Evolutionary conservation across 1,140 invertebrate species (phyloP), one percentile per base, ranked within the genome.

Genomic region (Lanistes nyassanus): DNA sequence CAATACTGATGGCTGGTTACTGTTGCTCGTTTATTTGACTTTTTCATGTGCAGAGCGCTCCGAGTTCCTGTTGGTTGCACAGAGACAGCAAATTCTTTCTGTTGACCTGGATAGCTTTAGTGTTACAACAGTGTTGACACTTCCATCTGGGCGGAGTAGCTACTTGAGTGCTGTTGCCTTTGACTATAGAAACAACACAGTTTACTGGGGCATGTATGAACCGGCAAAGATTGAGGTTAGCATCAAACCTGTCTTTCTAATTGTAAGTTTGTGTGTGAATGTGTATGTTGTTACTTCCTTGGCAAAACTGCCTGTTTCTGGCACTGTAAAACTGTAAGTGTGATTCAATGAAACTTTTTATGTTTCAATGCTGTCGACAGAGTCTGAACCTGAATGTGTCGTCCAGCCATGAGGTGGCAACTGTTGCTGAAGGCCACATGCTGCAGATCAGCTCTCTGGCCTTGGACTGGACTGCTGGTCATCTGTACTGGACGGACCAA

Each of bases 31-130:
- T 66, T 66, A 7, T 66, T 66, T 66, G 3, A 34, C 13, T 39
- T 66, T 36, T 0, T 37, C 6, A n/a, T 0, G 6, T 77, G 88
- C 88, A 81, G 93, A 94, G 83, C 90, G 92, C 2, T 88, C 91
- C 2, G 94, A 95, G 83, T 97, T 97, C 83, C 83, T 97, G 19
- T 83, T 97, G 23, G 93, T 96, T 4, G 93, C 95, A 0, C 92
- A 94, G 78, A 90, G 94, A 71, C 93, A 94, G 74, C 92, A 92
- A 75, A 95, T 97, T 64, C 92, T 93, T 9, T 90, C 94, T 5
- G 93, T 95, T 58, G 91, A 94, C 87, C 84, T 97, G 37, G 89
- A 82, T 34, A 13, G 60, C 37, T 60, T 72, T 29, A 62, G 3
- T 86, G 89, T 75, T 82, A 90, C 3, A 91, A 93, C 79, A 85